Evolutionary conservation across 2,113 vertebrate species (phyloP), one percentile per base, ranked within the genome.

Genomic region (Vulpes lagopus): DNA sequence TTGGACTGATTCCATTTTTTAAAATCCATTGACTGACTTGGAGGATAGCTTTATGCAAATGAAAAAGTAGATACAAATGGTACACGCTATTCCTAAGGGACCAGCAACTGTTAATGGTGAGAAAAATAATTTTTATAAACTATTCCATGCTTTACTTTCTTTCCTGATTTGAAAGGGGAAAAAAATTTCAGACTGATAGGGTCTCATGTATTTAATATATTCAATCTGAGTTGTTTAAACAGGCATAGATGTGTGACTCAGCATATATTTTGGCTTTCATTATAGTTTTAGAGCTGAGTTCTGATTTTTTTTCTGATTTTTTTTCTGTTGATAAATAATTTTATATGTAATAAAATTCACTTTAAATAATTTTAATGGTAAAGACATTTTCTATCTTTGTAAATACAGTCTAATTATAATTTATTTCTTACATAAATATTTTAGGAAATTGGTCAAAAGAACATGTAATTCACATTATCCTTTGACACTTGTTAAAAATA

Each of bases 241-340:
- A 78, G 27, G 14, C 43, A 55, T 69, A 64, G 84, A 7, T 62
- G 38, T 94, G 20, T 94, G 14, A 51, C 51, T 80, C 60, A 85
- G 53, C 20, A 55, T 91, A 60, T 78, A 55, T 95, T 84, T 93
- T 97, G 20, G 84, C 25, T 94, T 84, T 55, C 59, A 81, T 95
- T 86, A 16, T 64, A 84, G 57, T 93, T 90, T 69, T 97, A 95
- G 38, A 94, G 11, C 57, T 85, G 17, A 73, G 19, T 90, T 81
- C 32, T 92, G 25, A 65, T 95, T 79, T 49, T 64, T 65, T n/a
- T n/a, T n/a, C n/a, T n/a, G n/a, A n/a, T n/a, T n/a, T n/a, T n/a
- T 79, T 49, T 64, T 65, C 23, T 91, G 19, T 60, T 79, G 35
- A 71, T 60, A 87, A 80, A 64, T 81, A 91, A 88, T 74, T 51